Conservation (phyloP, 2,797 vertebrate species). For the Muscicapa striata region DNA sequence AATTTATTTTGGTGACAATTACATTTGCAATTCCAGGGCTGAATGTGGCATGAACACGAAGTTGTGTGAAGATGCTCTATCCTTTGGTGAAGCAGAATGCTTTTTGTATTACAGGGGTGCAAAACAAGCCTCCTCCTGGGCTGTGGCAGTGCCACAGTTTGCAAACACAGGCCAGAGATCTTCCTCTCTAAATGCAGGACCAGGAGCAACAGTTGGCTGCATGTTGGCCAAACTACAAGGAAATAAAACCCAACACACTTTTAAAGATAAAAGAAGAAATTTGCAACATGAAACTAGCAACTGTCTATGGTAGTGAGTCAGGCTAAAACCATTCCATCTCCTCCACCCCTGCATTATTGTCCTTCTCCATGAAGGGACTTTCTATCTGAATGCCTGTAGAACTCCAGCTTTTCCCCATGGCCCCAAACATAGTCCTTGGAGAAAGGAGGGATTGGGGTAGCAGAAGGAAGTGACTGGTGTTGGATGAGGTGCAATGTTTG, state of each 20-base stretch:
- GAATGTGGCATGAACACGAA: not conserved
- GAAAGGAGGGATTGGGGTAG: not conserved
- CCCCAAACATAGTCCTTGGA: not conserved
- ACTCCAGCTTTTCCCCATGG: not conserved
- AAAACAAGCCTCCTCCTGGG: not conserved
- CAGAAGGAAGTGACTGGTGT: not conserved
- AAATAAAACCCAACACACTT: not conserved
- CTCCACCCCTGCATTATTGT: not conserved
- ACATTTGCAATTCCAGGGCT: not conserved
- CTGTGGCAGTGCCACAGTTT: not conserved
- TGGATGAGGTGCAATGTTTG: not conserved
- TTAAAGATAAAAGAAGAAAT: not conserved
- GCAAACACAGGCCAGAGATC: not conserved
- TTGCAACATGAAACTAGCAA: not conserved
- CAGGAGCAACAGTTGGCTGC: not conserved
- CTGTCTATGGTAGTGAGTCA: not conserved
- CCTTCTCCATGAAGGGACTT: not conserved
- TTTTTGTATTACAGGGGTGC: not conserved
- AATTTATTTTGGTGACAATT: not conserved
- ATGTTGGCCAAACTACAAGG: not conserved
- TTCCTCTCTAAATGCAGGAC: not conserved
- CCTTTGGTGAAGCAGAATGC: not conserved
- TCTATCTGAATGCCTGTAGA: rapidly evolving
- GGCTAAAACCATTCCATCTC: not conserved
- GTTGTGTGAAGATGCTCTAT: not conserved